Base-by-base conservation (phyloP, 2,113 vertebrate genomes). In the Synchiropus splendidus region DNA sequence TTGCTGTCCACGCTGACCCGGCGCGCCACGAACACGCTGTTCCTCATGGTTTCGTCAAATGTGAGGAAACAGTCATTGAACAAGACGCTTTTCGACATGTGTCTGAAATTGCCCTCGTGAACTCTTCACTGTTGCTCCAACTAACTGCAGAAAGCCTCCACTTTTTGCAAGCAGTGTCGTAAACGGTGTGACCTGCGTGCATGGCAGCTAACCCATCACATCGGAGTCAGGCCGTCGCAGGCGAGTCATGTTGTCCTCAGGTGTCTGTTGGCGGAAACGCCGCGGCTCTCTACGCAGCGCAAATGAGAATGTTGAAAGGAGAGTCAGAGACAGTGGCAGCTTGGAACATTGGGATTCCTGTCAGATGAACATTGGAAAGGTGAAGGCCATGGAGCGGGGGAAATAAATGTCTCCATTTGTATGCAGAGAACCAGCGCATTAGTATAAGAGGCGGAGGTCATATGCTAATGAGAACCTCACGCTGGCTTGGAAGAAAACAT, bases 381-480 rank as follows among this genome's bases (percentile, higher is more conserved):
- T 77, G 69, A 59, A 61, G 74, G 74, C 82, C 68, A 77, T 64
- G 63, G 69, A 73, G 66, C 67, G 45, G 8, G 67, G 36, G 45
- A 62, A 61, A 72, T 74, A 86, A 83, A 86, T 85, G 76, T 45
- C 48, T 63, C 71, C 64, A 88, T 88, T 83, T 83, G 84, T 83
- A 88, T 88, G 82, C 86, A 79, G 76, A 74, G 61, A 70, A 44
- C 67, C 45, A 45, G 60, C 58, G 62, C 74, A 82, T 85, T 83
- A 82, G 67, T 74, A 70, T 67, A 70, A 69, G 64, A 74, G 77
- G 73, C 60, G 42, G 75, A 58, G 85, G 83, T 84, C 82, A 82
- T 81, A 88, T 86, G 81, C 81, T 82, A 87, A 88, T 87, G 55
- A 38, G 31, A 73, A 74, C 61, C 79, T 53, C 65, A 68, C 70